Conservation (phyloP, 2,113 vertebrate species). For the Rhinoderma darwinii region DNA sequence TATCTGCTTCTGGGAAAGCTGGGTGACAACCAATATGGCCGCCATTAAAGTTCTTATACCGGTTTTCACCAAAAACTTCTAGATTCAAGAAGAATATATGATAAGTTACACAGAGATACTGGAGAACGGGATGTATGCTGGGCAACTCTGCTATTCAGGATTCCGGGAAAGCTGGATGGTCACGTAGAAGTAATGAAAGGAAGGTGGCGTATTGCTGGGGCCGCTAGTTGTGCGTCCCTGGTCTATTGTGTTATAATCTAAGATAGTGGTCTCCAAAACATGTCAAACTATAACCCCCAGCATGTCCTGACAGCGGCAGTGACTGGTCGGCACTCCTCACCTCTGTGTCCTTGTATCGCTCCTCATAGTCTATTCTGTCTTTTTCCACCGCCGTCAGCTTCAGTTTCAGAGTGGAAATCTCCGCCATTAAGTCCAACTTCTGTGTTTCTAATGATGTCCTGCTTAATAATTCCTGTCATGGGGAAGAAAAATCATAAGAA, state of each 20-base stretch:
- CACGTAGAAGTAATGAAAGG: no score
- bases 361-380: constrained; percentile 85
- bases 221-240: no score
- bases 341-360: constrained; percentile 88
- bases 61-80: no score
- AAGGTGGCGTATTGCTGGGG: no score
- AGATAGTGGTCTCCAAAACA: no score
- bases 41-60: not conserved
- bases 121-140: no score
- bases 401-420: constrained; percentile 92
- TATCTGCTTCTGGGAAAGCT: no score
- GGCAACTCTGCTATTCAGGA: no score
- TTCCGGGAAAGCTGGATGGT: no score
- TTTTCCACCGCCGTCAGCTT: constrained; percentile 88
- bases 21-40: not conserved
- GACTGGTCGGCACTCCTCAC: constrained; percentile 67
- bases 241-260: not conserved
- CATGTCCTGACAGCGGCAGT: not conserved
- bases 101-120: no score
- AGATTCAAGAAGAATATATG: no score
- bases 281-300: not conserved
- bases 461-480: constrained; percentile 86
- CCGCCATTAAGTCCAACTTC: constrained; percentile 92
- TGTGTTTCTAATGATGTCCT: constrained; percentile 90
- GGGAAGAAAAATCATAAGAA: not conserved